Evolutionary conservation across 2,113 vertebrate genomes (phyloP), one percentile per base, ranked within the genome.

Genomic region (Cyrtonyx montezumae): DNA sequence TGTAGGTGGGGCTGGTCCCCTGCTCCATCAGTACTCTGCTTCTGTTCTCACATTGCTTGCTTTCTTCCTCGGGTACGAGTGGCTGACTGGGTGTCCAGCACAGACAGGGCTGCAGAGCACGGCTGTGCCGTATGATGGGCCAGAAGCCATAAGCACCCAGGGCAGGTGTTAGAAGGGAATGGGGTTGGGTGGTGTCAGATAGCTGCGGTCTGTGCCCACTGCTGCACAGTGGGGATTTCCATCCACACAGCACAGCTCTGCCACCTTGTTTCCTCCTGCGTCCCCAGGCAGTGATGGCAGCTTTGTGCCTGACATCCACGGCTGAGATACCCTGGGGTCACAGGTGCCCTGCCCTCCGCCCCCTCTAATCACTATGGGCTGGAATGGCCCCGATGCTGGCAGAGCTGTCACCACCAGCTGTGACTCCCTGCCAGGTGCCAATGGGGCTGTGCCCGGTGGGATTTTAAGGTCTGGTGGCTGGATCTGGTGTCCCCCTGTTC

Each of bases 1-100:
- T 96, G 96, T 96, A 96, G 96, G 93, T 95, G 96, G 96, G 93
- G 96, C 96, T 96, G 93, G 94, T 96, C 61, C 73, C 94, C 96
- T 78, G 93, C 73, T 94, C 68, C 94, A 94, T 91, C 49, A 95
- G 68, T 34, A 62, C 49, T 34, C 55, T 3, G 13, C n/a, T n/a
- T n/a, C 46, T 6, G 15, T n/a, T 28, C 19, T 65, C 63, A 48
- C 5, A 5, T 13, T 21, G 32, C 11, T 78, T 59, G 32, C 11
- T 74, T 59, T 61, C 25, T 32, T 14, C 62, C 16, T 37, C 11
- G 16, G 37, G 30, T 18, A 61, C 6, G 32, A 13, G 53, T 18
- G 53, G 53, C 53, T 32, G 30, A 32, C 18, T 56, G 53, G 30
- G 32, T 56, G 53, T 25, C 9, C 51, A 17, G 51, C 51, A 53